phyloP scores from a whole-genome alignment of 2,113 vertebrate genomes.

The Lepidothrix coronata region DNA sequence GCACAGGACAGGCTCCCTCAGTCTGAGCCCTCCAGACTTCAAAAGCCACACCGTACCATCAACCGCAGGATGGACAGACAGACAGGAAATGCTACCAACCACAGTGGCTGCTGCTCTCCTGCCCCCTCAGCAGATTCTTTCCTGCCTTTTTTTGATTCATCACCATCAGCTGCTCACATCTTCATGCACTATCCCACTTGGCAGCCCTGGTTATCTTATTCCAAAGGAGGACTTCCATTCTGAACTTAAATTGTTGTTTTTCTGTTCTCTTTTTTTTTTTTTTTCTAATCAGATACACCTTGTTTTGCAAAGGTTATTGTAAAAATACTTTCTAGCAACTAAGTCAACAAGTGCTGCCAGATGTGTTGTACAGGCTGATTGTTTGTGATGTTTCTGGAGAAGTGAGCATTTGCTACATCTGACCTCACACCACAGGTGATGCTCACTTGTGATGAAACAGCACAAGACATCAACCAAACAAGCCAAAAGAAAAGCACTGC shows the following conservation, averaged over 20 bases:
- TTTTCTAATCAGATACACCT: neutral
- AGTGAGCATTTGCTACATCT: neutral
- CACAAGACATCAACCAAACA: neutral
- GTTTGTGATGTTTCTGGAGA: neutral
- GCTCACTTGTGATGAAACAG: neutral
- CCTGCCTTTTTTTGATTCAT: neutral
- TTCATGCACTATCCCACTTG: neutral
- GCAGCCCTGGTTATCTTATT: neutral
- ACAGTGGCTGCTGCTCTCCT: neutral
- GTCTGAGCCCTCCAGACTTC: neutral
- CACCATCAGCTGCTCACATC: neutral
- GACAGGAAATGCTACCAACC: neutral
- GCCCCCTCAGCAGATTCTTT: neutral
- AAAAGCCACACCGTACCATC: neutral
- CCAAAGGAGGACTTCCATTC: neutral
- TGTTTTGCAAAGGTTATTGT: neutral
- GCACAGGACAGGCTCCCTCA: neutral
- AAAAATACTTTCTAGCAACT: neutral
- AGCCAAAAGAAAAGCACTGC: neutral
- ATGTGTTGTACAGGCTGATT: neutral
- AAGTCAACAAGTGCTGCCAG: neutral
- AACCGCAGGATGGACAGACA: neutral
- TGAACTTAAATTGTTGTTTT: neutral
- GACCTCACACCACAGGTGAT: neutral
- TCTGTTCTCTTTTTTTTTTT: neutral